Evolutionary conservation across 2,888 invertebrate genomes (phyloP), one percentile per base, ranked within the genome.

Genomic region (Chalcis sispes): DNA sequence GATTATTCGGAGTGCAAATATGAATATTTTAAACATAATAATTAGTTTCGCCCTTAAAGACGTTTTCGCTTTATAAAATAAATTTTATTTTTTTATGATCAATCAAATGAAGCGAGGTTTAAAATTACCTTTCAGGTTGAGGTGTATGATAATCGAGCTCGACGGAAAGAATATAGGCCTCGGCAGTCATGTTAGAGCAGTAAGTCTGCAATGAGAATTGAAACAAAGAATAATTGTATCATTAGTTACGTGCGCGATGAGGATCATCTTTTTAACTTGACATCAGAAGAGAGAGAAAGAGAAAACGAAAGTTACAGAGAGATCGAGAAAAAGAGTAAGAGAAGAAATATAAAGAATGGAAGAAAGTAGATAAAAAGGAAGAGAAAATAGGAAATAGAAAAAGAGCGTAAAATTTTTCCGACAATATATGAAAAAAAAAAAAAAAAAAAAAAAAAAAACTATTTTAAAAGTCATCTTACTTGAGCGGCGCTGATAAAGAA

Each of bases 61-160:
- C n/a, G n/a, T n/a, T n/a, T n/a, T n/a, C n/a, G n/a, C n/a, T n/a
- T n/a, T n/a, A n/a, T 78, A 46, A 52, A 54, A 72, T 27, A 40
- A 58, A 46, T 29, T 15, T 36, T 18, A 46, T 52, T 27, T 42
- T 48, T 27, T 48, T 1, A 40, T n/a, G n/a, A n/a, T n/a, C n/a
- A n/a, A n/a, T n/a, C n/a, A n/a, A n/a, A n/a, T n/a, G n/a, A n/a
- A n/a, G n/a, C n/a, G n/a, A n/a, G n/a, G n/a, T n/a, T n/a, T n/a
- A n/a, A 46, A 36, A 56, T 54, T 81, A 90, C 90, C 91, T 89
- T 83, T 91, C 90, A 46, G 90, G 90, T 77, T 90, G 89, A 46
- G 90, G 90, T 46, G 90, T 89, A 80, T 90, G 91, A 80, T 90
- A 90, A 82, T 91, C 90, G 79, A 90, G 87, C 83, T 91, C 90